Evolutionary conservation across 2,888 invertebrate genomes (phyloP).

Genomic region (Acronicta leporina): DNA sequence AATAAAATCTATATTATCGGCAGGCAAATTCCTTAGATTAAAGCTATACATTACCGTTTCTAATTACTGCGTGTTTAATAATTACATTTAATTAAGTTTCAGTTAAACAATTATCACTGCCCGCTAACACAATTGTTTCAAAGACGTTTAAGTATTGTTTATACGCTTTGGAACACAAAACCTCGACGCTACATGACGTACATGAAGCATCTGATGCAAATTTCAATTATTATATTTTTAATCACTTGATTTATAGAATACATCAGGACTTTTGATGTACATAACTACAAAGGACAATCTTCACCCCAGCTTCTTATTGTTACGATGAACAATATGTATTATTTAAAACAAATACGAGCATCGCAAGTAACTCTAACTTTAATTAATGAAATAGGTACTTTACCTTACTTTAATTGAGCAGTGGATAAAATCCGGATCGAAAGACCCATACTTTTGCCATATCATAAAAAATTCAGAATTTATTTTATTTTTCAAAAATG

Average conservation of each 20-base stretch:
- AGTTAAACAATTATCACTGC: constrained; percentile 21
- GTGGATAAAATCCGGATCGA: too few relatives aligned
- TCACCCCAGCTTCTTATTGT: too few relatives aligned
- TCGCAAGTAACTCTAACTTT: not conserved
- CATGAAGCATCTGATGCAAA: too few relatives aligned
- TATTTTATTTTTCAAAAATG: not conserved
- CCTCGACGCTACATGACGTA: constrained; percentile 36
- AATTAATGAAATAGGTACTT: too few relatives aligned
- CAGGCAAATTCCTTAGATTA: not conserved
- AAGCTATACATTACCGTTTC: not conserved
- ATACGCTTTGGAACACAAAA: constrained; percentile 46
- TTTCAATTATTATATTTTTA: too few relatives aligned
- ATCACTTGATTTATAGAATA: too few relatives aligned
- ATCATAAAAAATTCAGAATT: not conserved
- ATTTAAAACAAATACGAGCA: too few relatives aligned
- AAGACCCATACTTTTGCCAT: not conserved
- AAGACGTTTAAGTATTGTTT: constrained; percentile 1
- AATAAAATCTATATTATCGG: constrained; percentile 1
- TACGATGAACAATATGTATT: too few relatives aligned
- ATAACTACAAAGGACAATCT: too few relatives aligned
- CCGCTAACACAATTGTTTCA: constrained; percentile 19
- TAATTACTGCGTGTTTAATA: constrained; percentile 21
- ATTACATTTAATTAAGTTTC: constrained; percentile 13
- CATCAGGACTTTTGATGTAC: too few relatives aligned
- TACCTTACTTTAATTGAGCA: too few relatives aligned